phyloP scores from a whole-genome alignment of 2,888 invertebrate species.

The Altica lythri region DNA sequence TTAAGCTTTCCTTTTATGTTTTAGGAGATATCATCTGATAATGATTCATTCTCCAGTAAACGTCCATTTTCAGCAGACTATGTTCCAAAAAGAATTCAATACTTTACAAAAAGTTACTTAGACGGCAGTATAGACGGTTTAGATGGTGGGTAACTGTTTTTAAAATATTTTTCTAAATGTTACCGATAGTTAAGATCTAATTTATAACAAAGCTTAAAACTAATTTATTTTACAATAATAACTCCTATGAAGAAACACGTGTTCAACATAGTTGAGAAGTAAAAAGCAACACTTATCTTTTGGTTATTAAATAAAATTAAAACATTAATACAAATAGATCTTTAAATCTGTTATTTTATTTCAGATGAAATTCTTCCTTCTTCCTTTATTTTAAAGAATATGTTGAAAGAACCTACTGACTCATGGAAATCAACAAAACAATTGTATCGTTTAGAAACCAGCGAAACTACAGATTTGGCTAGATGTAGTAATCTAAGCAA shows the following conservation, averaged over 20 bases:
- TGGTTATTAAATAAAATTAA: not conserved
- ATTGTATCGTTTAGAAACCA: conserved; percentile 23
- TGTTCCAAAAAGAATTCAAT: conserved; percentile 36
- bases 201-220: too few relatives aligned
- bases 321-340: not conserved
- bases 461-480: conserved; percentile 32
- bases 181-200: not conserved
- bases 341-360: conserved; percentile 1
- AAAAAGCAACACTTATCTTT: not conserved
- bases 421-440: conserved; percentile 42
- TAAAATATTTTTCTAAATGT: not conserved
- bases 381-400: conserved; percentile 46
- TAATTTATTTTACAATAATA: not conserved
- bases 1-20: not conserved
- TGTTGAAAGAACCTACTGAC: conserved; percentile 49
- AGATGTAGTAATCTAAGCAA: conserved; percentile 34
- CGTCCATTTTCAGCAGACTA: conserved; percentile 51
- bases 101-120: conserved; percentile 40
- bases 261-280: too few relatives aligned
- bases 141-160: conserved; percentile 1
- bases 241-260: not conserved
- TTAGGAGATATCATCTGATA: conserved; percentile 19
- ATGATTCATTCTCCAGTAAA: conserved; percentile 30
- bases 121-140: conserved; percentile 48
- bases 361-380: conserved; percentile 47